Conservation (phyloP, 2,888 invertebrate genomes). For the Drosophila mimica region DNA sequence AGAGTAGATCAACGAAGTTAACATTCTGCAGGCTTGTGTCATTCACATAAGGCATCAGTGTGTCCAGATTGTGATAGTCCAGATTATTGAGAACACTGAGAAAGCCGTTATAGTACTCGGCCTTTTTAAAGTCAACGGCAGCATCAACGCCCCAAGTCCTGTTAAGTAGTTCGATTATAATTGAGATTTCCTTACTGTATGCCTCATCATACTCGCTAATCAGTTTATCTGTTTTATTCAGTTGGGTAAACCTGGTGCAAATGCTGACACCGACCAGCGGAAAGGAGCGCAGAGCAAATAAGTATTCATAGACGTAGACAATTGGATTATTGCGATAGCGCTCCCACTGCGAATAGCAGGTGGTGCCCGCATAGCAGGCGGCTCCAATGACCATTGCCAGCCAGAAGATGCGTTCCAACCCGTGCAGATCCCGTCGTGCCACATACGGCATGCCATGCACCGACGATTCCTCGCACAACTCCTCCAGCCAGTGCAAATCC, state of each 20-base stretch:
- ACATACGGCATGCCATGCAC: conserved; percentile 83
- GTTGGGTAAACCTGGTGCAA: conserved; percentile 85
- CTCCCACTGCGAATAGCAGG: conserved; percentile 82
- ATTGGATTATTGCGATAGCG: conserved; percentile 86
- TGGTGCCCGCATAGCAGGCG: conserved; percentile 68
- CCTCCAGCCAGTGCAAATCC: conserved; percentile 43
- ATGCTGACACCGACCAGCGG: conserved; percentile 86
- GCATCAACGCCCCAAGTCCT: conserved; percentile 63
- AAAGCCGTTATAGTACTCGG: conserved; percentile 73
- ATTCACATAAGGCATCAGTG: conserved; percentile 65
- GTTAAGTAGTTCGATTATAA: not conserved
- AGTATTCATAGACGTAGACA: conserved; percentile 86
- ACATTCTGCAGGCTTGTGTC: conserved; percentile 70
- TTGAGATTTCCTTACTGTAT: too few relatives aligned
- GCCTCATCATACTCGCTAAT: conserved; percentile 72
- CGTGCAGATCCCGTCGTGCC: conserved; percentile 74
- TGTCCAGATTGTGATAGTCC: conserved; percentile 64
- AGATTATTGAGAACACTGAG: conserved; percentile 65
- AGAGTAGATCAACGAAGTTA: conserved; percentile 61
- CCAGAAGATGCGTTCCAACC: conserved; percentile 81
- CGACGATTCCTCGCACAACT: conserved; percentile 72
- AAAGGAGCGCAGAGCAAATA: conserved; percentile 85
- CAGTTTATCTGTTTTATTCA: conserved; percentile 73
- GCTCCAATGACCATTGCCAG: conserved; percentile 61
- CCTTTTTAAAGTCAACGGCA: conserved; percentile 43